These are phyloP conservation scores for Chloropsis hardwickii DNA, from an alignment of 2,113 vertebrate genomes.

Conservation along the genomic window DNA sequence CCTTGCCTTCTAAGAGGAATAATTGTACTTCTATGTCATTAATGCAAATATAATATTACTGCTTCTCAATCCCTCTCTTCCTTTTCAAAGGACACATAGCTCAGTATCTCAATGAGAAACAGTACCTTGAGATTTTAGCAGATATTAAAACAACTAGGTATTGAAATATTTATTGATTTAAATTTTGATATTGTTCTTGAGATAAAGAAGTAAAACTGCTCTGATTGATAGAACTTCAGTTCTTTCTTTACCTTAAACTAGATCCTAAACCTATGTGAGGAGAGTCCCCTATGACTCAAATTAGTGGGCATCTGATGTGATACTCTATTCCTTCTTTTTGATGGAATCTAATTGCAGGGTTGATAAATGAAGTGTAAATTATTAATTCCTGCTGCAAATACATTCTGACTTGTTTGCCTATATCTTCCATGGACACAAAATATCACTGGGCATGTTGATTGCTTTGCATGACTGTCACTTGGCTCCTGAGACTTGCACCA, in stretches of 20 bases:
- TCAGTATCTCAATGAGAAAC: not conserved
- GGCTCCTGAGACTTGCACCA: not conserved
- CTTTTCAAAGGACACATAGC: not conserved
- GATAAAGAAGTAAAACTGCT: not conserved
- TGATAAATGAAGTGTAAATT: not conserved
- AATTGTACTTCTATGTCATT: not conserved
- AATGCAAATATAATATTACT: not conserved
- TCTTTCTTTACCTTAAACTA: not conserved
- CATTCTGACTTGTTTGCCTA: not conserved
- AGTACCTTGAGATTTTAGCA: not conserved
- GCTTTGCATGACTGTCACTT: not conserved
- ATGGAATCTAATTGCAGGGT: not conserved
- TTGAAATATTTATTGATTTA: not conserved
- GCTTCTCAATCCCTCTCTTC: accelerated
- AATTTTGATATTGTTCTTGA: not conserved
- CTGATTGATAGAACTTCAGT: not conserved
- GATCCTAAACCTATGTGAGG: not conserved
- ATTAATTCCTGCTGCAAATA: not conserved
- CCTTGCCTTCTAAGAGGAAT: not conserved
- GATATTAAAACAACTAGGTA: not conserved
- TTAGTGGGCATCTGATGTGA: not conserved
- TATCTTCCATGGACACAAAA: not conserved
- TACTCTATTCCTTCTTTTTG: not conserved
- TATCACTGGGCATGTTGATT: not conserved
- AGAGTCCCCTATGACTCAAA: too few species aligned